Evolutionary conservation across 2,888 invertebrate genomes (phyloP).

Genomic region (Cephus spinipes): DNA sequence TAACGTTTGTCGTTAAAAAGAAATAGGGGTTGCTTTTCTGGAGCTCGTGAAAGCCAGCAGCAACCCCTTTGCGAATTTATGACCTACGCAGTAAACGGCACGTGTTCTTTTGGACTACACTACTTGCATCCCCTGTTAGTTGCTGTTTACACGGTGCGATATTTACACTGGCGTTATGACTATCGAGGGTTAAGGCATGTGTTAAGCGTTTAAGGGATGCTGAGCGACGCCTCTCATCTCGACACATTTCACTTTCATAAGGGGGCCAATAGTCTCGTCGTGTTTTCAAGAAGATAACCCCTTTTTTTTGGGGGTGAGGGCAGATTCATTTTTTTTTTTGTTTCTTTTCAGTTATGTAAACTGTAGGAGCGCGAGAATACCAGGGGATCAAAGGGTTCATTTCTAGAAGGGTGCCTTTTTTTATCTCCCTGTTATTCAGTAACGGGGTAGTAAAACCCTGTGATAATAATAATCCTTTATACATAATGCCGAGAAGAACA

Average conservation of each 20-base stretch:
- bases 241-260: neutral
- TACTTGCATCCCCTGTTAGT: neutral
- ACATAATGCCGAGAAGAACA: neutral
- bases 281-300: neutral
- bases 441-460: neutral
- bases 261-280: neutral
- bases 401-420: neutral
- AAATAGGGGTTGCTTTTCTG: neutral
- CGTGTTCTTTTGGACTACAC: neutral
- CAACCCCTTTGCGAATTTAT: neutral
- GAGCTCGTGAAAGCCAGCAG: neutral
- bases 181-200: slow-evolving; percentile 59
- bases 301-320: neutral
- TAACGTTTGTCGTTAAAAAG: neutral
- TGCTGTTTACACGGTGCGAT: slow-evolving; percentile 57
- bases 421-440: neutral
- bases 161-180: slow-evolving; percentile 60
- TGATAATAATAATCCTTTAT: neutral
- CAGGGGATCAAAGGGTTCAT: neutral
- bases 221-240: neutral
- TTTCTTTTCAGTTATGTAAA: neutral
- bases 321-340: neutral
- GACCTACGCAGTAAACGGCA: neutral
- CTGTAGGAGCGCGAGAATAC: neutral
- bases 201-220: slow-evolving; percentile 47